These are phyloP conservation scores for Petrocephalus microphthalmus DNA, from an alignment of 2,113 vertebrate genomes.

Conservation along the genomic window DNA sequence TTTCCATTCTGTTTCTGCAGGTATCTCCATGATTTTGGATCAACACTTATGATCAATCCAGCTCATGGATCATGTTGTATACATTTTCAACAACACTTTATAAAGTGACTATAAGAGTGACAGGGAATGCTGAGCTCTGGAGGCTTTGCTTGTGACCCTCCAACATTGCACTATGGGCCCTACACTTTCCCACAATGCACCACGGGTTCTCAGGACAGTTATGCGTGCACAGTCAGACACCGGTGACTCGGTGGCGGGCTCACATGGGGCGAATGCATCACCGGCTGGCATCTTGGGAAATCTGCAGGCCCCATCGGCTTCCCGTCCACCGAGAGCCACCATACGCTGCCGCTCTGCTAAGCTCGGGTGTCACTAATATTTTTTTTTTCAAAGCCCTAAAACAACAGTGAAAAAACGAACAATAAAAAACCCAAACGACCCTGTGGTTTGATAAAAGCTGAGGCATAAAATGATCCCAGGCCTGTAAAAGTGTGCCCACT, in stretches of 20 bases:
- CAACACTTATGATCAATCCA: not conserved
- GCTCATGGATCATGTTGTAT: not conserved
- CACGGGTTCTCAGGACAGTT: not conserved
- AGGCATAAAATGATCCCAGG: slow-evolving; percentile 25
- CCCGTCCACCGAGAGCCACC: not conserved
- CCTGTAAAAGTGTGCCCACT: slow-evolving; percentile 21
- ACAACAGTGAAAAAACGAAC: not conserved
- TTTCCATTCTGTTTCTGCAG: not conserved
- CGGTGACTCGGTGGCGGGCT: no score
- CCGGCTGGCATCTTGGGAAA: not conserved
- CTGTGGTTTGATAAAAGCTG: slow-evolving; percentile 26
- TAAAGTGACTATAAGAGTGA: not conserved
- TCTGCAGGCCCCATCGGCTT: not conserved
- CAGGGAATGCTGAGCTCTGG: not conserved
- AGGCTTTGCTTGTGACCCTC: not conserved
- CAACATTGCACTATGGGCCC: not conserved
- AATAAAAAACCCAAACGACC: slow-evolving; percentile 2
- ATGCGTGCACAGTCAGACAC: not conserved
- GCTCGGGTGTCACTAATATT: slow-evolving; percentile 15
- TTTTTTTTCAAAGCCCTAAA: slow-evolving; percentile 1
- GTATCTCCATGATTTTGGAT: not conserved
- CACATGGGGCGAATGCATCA: not conserved
- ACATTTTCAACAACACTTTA: not conserved
- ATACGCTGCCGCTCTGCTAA: not conserved
- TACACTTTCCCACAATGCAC: not conserved